Percentiles rank a stretch among this genome's conserved stretches.
Evolutionary conservation across 2,113 vertebrate species (phyloP).

Genomic region (Ailurus styani): DNA sequence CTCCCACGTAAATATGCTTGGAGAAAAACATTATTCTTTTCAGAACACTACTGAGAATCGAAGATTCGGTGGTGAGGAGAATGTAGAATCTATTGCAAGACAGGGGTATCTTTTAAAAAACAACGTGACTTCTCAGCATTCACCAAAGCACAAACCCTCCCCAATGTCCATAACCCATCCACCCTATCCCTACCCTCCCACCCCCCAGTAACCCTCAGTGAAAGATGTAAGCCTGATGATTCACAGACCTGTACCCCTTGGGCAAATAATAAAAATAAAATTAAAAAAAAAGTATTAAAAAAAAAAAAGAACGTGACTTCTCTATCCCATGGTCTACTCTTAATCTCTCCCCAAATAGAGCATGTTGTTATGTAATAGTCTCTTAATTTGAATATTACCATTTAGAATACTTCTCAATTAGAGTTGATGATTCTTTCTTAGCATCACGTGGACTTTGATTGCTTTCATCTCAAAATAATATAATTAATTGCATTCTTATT

Average conservation of each 20-base stretch:
- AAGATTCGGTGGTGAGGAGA: not conserved
- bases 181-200: no score
- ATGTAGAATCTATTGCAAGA: not conserved
- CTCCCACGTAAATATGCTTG: not conserved
- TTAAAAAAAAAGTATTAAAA: no score
- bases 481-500: not conserved
- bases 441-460: not conserved
- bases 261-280: no score
- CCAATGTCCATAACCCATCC: no score
- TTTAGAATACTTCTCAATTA: not conserved
- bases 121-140: not conserved
- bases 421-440: not conserved
- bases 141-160: no score
- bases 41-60: not conserved
- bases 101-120: not conserved
- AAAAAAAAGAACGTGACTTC: not conserved
- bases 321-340: not conserved
- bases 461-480: not conserved
- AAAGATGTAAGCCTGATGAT: no score
- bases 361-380: not conserved
- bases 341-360: not conserved
- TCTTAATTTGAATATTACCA: not conserved
- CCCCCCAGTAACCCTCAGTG: no score
- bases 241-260: no score
- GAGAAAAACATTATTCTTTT: not conserved